Percentiles rank a stretch among this genome's conserved stretches.
Conservation (phyloP, 2,888 invertebrate species). For the Diarsia dahlii region DNA sequence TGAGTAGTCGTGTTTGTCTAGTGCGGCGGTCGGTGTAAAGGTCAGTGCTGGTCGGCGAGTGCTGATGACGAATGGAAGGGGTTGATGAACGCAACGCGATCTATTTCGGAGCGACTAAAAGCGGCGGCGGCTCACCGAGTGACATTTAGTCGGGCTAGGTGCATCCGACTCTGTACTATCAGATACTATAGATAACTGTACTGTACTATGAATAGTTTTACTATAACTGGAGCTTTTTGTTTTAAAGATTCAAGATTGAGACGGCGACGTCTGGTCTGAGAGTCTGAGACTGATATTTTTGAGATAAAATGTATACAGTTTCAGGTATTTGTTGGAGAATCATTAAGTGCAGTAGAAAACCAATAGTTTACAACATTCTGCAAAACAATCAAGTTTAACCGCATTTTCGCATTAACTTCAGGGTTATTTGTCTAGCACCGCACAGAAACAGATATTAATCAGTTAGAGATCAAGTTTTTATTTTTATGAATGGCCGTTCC, state of each 20-base stretch:
- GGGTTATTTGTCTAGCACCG: conserved; percentile 28
- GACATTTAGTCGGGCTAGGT: conserved; percentile 89
- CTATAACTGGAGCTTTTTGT: conserved; percentile 60
- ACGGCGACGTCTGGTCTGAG: conserved; percentile 33
- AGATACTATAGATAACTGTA: conserved; percentile 73
- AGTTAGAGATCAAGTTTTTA: conserved; percentile 48
- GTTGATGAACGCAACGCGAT: conserved; percentile 88
- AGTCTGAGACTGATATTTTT: conserved; percentile 17
- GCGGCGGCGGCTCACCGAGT: conserved; percentile 87
- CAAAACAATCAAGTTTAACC: conserved; percentile 2
- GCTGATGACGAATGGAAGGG: conserved; percentile 87
- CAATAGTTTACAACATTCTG: conserved; percentile 6
- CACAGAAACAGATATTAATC: conserved; percentile 50
- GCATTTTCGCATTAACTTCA: conserved; percentile 38
- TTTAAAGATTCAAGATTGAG: conserved; percentile 55
- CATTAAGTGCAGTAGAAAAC: conserved; percentile 6
- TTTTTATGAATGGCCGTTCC: conserved; percentile 59
- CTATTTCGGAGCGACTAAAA: conserved; percentile 90
- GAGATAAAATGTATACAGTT: conserved; percentile 3
- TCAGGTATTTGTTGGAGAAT: not conserved
- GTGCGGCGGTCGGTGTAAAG: conserved; percentile 81
- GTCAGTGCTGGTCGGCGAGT: conserved; percentile 75
- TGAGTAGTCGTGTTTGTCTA: conserved; percentile 63
- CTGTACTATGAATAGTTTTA: conserved; percentile 65
- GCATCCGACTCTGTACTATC: conserved; percentile 84